phyloP scores from a whole-genome alignment of 2,888 invertebrate species.

The Nebria salina region DNA sequence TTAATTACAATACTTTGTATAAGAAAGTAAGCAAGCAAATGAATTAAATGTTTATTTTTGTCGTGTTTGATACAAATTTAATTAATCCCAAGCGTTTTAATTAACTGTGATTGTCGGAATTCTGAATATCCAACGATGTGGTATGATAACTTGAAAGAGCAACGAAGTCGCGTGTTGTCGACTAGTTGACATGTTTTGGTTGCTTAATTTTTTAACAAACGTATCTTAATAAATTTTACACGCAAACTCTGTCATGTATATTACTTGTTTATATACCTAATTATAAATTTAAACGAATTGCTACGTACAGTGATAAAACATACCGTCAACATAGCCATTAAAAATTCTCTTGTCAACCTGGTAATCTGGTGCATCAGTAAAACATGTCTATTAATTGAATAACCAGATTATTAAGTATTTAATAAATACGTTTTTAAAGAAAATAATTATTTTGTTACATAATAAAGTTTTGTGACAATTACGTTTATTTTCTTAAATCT shows the following conservation, averaged over 20 bases:
- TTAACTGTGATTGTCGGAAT: constrained; percentile 15
- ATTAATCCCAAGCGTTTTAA: neutral
- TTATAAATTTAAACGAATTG: neutral
- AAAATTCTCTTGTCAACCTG: neutral
- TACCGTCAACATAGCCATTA: neutral
- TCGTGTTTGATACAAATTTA: neutral
- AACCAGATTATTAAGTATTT: no score
- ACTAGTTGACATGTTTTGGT: constrained; percentile 23
- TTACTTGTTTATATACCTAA: neutral
- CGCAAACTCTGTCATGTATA: constrained; percentile 20
- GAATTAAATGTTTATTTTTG: no score
- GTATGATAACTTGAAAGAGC: neutral
- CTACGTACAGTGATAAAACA: neutral
- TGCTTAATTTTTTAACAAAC: constrained; percentile 25
- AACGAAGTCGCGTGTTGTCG: neutral
- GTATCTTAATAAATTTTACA: constrained; percentile 27
- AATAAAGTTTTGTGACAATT: no score
- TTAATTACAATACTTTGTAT: no score
- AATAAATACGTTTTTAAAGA: no score
- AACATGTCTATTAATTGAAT: neutral
- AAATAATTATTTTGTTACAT: no score
- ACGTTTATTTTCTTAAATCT: no score
- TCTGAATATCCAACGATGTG: neutral
- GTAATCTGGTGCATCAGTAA: neutral
- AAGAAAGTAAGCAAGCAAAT: no score